These are phyloP conservation scores for Macropodus opercularis DNA, from an alignment of 2,797 vertebrate species.

Conservation along the genomic window DNA sequence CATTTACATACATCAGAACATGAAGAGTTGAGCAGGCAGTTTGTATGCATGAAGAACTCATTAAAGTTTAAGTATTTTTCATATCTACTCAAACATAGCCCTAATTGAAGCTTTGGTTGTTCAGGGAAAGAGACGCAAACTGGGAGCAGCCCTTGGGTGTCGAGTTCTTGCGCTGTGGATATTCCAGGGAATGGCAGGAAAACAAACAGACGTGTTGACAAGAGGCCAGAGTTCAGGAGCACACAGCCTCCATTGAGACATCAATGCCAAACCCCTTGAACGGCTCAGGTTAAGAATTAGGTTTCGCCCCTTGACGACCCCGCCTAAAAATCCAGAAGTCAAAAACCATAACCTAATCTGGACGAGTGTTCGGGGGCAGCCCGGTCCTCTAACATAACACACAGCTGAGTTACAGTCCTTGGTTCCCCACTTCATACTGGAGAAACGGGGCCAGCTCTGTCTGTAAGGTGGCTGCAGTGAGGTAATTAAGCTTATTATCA, in stretches of 20 bases:
- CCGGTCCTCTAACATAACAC: constrained; percentile 34
- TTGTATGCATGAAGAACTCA: constrained; percentile 66
- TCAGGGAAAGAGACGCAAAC: constrained; percentile 47
- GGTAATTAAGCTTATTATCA: constrained; percentile 77
- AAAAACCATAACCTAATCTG: constrained; percentile 66
- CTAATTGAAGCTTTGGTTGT: constrained; percentile 65
- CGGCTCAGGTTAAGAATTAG: constrained; percentile 66
- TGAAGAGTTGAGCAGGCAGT: constrained; percentile 65
- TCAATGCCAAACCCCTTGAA: constrained; percentile 41
- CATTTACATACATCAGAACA: constrained; percentile 78
- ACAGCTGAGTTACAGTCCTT: constrained; percentile 53
- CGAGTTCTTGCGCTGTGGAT: constrained; percentile 58
- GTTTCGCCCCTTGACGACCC: constrained; percentile 55
- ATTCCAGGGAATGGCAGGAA: constrained; percentile 66
- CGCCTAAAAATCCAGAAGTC: constrained; percentile 64
- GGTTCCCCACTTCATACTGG: constrained; percentile 39
- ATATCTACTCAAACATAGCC: constrained; percentile 53
- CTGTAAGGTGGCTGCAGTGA: constrained; percentile 61
- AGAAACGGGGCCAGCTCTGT: constrained; percentile 35
- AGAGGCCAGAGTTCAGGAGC: constrained; percentile 76
- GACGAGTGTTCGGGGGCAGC: constrained; percentile 51
- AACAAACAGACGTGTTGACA: constrained; percentile 79
- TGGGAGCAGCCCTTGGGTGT: constrained; percentile 34
- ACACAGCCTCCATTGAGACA: constrained; percentile 73
- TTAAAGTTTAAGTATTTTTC: constrained; percentile 73